Percentiles rank a stretch among this genome's conserved stretches.
These are phyloP conservation scores for Clunio marinus DNA, from an alignment of 2,888 invertebrate species.

Conservation along the genomic window DNA sequence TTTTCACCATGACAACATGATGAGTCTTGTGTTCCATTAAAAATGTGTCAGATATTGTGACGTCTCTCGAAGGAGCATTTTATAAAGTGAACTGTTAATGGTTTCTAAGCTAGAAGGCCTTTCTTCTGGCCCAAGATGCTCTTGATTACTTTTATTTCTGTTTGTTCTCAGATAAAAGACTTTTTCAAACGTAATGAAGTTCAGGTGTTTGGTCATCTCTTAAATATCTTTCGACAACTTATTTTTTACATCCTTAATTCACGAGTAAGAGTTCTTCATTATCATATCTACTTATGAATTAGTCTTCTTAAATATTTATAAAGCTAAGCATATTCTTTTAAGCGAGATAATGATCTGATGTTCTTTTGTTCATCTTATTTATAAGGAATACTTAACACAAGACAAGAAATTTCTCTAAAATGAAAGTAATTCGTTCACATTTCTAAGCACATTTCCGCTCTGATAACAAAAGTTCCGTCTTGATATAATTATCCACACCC, in stretches of 20 bases:
- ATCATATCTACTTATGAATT: no score
- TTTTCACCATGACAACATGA: not conserved
- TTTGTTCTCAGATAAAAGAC: not conserved
- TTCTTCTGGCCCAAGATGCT: no score
- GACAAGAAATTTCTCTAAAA: conserved; percentile 13
- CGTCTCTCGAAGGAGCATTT: not conserved
- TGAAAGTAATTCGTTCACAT: no score
- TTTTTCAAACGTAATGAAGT: no score
- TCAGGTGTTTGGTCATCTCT: no score
- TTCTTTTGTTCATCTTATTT: not conserved
- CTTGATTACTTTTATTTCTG: not conserved
- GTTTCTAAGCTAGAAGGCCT: not conserved
- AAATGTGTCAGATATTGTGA: not conserved
- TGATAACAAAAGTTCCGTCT: no score
- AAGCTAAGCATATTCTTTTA: no score
- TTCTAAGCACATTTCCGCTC: conserved; percentile 23
- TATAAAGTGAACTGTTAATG: not conserved
- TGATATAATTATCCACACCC: not conserved
- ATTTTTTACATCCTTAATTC: no score
- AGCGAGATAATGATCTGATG: not conserved
- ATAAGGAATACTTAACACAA: not conserved
- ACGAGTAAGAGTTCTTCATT: no score
- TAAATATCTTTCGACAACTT: no score
- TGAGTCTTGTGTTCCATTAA: not conserved
- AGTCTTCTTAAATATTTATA: no score